Percentiles rank a stretch among this genome's conserved stretches.
Evolutionary conservation across 2,888 invertebrate species (phyloP).

Genomic region (Leptopilina syphax): DNA sequence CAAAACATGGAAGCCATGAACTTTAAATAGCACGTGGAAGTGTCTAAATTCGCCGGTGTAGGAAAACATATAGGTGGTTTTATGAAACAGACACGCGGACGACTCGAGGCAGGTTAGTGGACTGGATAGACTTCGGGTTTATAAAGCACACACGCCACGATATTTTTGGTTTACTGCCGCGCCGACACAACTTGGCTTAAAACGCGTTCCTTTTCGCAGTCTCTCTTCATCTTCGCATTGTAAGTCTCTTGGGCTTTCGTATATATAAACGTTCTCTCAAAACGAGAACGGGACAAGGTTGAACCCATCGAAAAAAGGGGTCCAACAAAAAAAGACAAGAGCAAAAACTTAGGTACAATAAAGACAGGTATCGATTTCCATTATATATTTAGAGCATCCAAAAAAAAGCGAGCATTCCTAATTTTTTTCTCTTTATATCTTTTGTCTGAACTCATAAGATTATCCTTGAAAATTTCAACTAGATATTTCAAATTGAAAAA

Average conservation of each 20-base stretch:
- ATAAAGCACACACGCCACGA: constrained; percentile 17
- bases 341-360: neutral
- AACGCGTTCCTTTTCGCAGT: neutral
- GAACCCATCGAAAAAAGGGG: constrained; percentile 19
- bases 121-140: constrained; percentile 22
- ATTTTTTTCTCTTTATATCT: no score
- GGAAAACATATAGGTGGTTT: constrained; percentile 40
- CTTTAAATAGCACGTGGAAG: constrained; percentile 39
- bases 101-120: constrained; percentile 33
- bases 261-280: neutral
- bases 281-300: constrained; percentile 37
- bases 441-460: no score
- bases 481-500: no score
- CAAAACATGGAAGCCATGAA: constrained; percentile 16
- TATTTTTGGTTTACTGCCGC: constrained; percentile 28
- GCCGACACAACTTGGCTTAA: constrained; percentile 26
- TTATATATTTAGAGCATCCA: neutral
- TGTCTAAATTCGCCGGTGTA: constrained; percentile 29
- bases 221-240: constrained; percentile 21
- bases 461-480: no score
- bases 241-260: constrained; percentile 10
- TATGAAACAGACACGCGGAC: constrained; percentile 22
- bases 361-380: constrained; percentile 16
- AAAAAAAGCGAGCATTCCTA: neutral
- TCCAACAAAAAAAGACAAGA: constrained; percentile 2